Base-by-base conservation (phyloP, 2,888 invertebrate genomes). In the Chrysomela aeneicollis region DNA sequence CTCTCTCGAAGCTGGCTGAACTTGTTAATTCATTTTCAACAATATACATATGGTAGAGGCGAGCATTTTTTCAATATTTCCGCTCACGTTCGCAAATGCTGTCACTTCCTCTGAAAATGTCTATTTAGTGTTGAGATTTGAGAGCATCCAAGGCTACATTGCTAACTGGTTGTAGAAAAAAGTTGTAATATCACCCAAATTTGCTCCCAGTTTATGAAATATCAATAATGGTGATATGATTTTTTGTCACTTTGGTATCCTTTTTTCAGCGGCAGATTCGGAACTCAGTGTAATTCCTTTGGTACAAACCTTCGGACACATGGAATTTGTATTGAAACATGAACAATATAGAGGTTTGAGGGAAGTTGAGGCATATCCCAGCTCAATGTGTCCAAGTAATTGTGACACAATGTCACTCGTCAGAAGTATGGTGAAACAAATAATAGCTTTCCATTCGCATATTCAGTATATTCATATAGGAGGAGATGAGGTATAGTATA, bases 221-320 rank as follows among this genome's bases (percentile, higher is more conserved):
- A 19, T 17, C n/a, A n/a, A n/a, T n/a, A n/a, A n/a, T n/a, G n/a
- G n/a, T n/a, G n/a, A n/a, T n/a, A n/a, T n/a, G n/a, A 49, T 49
- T 18, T 19, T 15, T n/a, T 21, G 49, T 21, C 2, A 37, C 15
- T 37, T 15, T n/a, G 37, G 15, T 3, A n/a, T 22, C 12, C 5
- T 32, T 46, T 12, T 69, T 69, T 26, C 58, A 77, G 91, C 92
- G 19, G 86, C 86, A 64, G 85, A 89, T 62, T 86, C 87, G 76
- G 87, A 87, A 0, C 82, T 95, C 63, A 87, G 87, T 67, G 88
- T 92, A 47, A 89, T 94, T 71, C 94, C 94, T 22, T 83, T 95
- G 17, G 87, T 95, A 47, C 95, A 94, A 83, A 92, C 93, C 0
- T 92, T 95, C 76, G 94, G 94, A 0, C 94, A 95, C 81, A 86